Evolutionary conservation across 2,113 vertebrate genomes (phyloP).

Genomic region (Tachuris rubrigastra): DNA sequence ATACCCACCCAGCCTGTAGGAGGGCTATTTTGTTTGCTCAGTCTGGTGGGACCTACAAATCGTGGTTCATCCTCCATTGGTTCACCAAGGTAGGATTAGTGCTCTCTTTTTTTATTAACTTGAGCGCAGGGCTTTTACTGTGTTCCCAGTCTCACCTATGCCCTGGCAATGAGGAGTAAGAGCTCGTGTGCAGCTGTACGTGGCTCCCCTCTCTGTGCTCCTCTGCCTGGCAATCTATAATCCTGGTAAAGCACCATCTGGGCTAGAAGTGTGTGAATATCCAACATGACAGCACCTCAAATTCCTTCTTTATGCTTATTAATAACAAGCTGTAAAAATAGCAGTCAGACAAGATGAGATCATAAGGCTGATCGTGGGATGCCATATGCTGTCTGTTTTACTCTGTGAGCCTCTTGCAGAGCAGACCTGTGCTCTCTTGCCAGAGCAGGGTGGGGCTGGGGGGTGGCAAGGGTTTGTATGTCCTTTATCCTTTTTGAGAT

Average conservation of each 20-base stretch:
- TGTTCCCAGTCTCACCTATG: neutral
- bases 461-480: neutral
- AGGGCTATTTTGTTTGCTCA: neutral
- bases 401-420: neutral
- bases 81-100: neutral
- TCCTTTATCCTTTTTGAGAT: neutral
- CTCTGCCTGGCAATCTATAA: conserved; percentile 21
- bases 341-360: conserved; percentile 68
- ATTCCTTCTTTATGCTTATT: conserved; percentile 68
- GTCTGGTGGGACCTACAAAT: fast-evolving
- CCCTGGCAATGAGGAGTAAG: neutral
- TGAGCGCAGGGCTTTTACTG: neutral
- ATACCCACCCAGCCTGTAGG: fast-evolving
- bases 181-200: fast-evolving
- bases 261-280: conserved; percentile 39
- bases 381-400: conserved; percentile 45
- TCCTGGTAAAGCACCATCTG: conserved; percentile 52
- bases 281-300: conserved; percentile 13
- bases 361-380: conserved; percentile 36
- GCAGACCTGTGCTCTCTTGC: neutral
- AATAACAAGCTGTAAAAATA: conserved; percentile 75
- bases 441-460: neutral
- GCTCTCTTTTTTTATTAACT: neutral
- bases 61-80: fast-evolving
- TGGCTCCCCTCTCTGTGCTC: neutral